Percentiles rank a stretch among this genome's conserved stretches.
Evolutionary conservation across 2,888 invertebrate species (phyloP).

Genomic region (Watsonalla binaria): DNA sequence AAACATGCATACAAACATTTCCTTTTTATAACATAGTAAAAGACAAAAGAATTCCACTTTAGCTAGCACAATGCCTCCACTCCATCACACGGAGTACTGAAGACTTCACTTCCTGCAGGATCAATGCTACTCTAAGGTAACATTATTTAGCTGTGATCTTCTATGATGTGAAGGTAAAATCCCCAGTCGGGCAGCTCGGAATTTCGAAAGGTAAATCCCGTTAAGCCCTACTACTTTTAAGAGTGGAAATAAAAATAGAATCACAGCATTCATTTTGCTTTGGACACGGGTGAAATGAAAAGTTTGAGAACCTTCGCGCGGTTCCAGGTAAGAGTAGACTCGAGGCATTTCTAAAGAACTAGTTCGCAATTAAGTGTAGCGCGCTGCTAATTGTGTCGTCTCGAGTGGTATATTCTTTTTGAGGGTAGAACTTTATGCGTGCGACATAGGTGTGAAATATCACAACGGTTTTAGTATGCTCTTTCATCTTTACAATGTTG

Average conservation of each 20-base stretch:
- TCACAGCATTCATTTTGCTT: neutral
- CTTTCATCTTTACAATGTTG: neutral
- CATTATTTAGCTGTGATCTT: too few relatives aligned
- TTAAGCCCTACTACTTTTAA: too few relatives aligned
- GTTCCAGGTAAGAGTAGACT: constrained; percentile 5
- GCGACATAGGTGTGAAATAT: neutral
- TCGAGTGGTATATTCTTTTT: neutral
- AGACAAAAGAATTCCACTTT: too few relatives aligned
- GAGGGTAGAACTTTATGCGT: neutral
- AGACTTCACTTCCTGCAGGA: too few relatives aligned
- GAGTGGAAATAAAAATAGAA: neutral
- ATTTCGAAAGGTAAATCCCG: too few relatives aligned
- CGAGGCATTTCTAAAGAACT: constrained; percentile 9
- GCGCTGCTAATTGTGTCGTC: constrained; percentile 2
- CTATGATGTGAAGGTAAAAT: too few relatives aligned
- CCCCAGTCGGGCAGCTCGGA: too few relatives aligned
- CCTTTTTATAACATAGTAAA: too few relatives aligned
- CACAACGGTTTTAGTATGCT: neutral
- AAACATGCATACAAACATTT: too few relatives aligned
- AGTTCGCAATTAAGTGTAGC: constrained; percentile 10
- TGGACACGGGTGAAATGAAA: neutral
- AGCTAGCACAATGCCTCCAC: too few relatives aligned
- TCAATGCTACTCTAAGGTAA: too few relatives aligned
- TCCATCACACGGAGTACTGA: too few relatives aligned
- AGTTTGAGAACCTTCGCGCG: constrained; percentile 1